Evolutionary conservation across 2,888 invertebrate species (phyloP).

Genomic region (Laspeyria flexula): DNA sequence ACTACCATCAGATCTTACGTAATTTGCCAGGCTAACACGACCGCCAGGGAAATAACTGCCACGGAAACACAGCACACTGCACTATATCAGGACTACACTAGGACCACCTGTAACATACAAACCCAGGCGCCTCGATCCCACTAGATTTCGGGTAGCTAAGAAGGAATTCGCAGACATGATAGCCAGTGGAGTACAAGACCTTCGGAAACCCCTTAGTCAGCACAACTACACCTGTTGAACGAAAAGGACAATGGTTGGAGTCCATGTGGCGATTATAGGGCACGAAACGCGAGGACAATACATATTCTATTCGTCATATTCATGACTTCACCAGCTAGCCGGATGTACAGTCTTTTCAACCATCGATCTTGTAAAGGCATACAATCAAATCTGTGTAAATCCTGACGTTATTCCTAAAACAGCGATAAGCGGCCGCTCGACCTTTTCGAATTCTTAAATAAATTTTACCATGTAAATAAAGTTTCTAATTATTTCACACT

Average conservation of each 20-base stretch:
- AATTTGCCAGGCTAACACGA: neutral
- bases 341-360: neutral
- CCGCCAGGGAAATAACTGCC: neutral
- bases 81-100: neutral
- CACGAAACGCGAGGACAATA: slow-evolving; percentile 2
- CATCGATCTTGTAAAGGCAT: neutral
- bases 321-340: neutral
- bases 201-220: neutral
- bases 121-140: neutral
- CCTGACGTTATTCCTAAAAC: too few relatives aligned
- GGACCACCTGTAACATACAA: neutral
- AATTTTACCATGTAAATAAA: too few relatives aligned
- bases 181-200: neutral
- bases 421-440: too few relatives aligned
- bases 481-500: too few relatives aligned
- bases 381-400: neutral
- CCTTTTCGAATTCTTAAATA: too few relatives aligned
- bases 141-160: neutral
- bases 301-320: slow-evolving; percentile 1
- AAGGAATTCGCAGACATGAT: neutral
- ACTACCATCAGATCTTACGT: neutral
- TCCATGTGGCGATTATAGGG: slow-evolving; percentile 8
- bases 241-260: slow-evolving; percentile 6
- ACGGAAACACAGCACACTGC: neutral
- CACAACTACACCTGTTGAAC: slow-evolving; percentile 2